Percentiles rank a stretch among this genome's conserved stretches.
These are phyloP conservation scores for Lochmaea capreae DNA, from an alignment of 2,888 invertebrate genomes.

Conservation along the genomic window DNA sequence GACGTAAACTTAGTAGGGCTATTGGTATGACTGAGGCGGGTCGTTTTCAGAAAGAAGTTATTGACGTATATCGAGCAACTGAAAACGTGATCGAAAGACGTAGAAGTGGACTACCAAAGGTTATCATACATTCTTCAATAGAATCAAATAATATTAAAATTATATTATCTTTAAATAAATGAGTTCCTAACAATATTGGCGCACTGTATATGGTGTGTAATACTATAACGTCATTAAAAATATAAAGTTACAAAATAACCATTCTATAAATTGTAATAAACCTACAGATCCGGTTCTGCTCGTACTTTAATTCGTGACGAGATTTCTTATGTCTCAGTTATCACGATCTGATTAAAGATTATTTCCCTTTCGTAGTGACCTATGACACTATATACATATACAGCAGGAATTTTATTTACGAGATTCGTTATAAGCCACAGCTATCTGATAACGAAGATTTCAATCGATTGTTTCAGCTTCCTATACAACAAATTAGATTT, in stretches of 20 bases:
- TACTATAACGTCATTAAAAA: too few species aligned
- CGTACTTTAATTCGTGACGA: conserved; percentile 58
- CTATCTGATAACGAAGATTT: conserved; percentile 26
- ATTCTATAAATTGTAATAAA: background rate
- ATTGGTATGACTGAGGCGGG: too few species aligned
- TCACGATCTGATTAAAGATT: conserved; percentile 57
- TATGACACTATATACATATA: conserved; percentile 31
- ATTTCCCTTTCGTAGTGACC: conserved; percentile 44
- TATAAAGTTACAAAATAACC: background rate
- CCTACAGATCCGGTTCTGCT: conserved; percentile 28
- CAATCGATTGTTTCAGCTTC: conserved; percentile 23
- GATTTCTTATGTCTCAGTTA: conserved; percentile 60
- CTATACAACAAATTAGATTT: conserved; percentile 17
- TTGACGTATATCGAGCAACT: too few species aligned
- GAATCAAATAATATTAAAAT: too few species aligned
- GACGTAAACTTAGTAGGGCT: too few species aligned
- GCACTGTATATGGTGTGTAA: too few species aligned
- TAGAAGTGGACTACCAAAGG: too few species aligned
- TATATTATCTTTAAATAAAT: too few species aligned
- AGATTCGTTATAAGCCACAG: conserved; percentile 18
- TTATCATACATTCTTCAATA: too few species aligned
- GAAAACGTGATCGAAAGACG: too few species aligned
- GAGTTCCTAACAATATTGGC: too few species aligned
- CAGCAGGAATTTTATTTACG: conserved; percentile 29
- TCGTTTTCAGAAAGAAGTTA: too few species aligned